phyloP scores from a whole-genome alignment of 2,888 invertebrate species.

The Pandemis heparana region DNA sequence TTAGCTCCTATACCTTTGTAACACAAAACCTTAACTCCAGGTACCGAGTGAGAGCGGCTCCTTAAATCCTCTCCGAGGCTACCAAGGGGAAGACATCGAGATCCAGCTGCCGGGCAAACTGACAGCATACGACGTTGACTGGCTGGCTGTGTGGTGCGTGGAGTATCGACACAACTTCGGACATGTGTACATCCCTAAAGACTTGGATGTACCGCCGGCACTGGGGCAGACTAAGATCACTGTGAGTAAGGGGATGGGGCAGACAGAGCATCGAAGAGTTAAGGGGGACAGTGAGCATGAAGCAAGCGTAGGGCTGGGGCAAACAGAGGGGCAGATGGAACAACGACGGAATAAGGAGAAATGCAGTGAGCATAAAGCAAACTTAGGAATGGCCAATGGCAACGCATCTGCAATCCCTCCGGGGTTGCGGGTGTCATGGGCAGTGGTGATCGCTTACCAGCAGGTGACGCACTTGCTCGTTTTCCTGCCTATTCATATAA shows the following conservation, averaged over 20 bases:
- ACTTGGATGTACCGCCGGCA: constrained; percentile 95
- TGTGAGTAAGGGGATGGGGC: constrained; percentile 83
- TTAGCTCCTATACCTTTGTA: neutral
- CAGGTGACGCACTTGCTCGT: too few species aligned
- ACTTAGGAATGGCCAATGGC: too few species aligned
- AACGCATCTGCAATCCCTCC: too few species aligned
- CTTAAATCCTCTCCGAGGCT: constrained; percentile 91
- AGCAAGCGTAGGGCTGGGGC: neutral
- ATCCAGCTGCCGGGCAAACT: constrained; percentile 93
- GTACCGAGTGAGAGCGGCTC: constrained; percentile 96
- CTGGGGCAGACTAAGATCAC: constrained; percentile 96
- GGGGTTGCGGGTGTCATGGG: too few species aligned
- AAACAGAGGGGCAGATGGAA: neutral
- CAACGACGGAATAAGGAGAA: too few species aligned
- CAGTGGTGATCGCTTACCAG: too few species aligned
- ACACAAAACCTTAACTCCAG: constrained; percentile 57
- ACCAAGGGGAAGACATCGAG: constrained; percentile 96
- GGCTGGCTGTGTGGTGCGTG: constrained; percentile 97
- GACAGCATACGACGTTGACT: constrained; percentile 96
- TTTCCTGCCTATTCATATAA: too few species aligned
- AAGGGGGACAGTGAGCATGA: too few species aligned
- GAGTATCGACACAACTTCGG: constrained; percentile 96
- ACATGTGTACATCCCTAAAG: constrained; percentile 94
- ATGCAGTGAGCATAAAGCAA: too few species aligned
- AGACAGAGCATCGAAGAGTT: neutral